A percentile compares a stretch with the other conserved stretches of the same genome.
Conservation (phyloP, 1,140 invertebrate genomes). For the Trichogramma pretiosum region DNA sequence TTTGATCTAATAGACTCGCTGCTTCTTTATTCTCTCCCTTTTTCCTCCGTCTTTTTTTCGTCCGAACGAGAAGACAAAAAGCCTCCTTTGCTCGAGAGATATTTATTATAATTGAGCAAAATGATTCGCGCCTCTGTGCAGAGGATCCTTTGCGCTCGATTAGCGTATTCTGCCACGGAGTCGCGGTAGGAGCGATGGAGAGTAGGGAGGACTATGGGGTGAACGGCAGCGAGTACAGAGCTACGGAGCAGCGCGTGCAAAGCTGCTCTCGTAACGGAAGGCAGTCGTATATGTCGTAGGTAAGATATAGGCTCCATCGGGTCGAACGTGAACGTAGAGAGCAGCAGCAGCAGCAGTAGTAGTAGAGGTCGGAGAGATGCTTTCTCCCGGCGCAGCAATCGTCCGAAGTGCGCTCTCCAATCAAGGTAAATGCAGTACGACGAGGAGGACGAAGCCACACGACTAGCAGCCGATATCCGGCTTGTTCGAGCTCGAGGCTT, state of each 20-base stretch:
- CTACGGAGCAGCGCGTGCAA: no score
- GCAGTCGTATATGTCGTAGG: no score
- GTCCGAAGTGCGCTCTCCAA: conserved; percentile 3
- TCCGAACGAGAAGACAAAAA: no score
- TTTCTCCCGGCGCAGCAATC: background rate
- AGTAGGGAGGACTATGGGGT: background rate
- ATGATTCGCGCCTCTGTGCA: no score
- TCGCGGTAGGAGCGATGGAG: background rate
- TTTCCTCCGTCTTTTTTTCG: background rate
- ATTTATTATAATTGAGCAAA: no score
- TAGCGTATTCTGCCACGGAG: background rate
- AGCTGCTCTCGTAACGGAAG: no score
- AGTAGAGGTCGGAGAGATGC: no score
- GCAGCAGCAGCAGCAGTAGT: no score
- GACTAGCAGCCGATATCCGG: background rate
- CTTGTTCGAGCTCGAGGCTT: background rate
- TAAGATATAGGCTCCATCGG: no score
- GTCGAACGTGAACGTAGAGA: no score
- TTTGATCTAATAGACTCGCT: background rate
- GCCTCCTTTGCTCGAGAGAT: no score
- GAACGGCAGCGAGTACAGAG: background rate
- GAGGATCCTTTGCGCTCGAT: no score
- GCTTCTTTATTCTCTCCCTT: background rate
- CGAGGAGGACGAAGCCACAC: background rate
- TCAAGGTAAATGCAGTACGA: background rate